These are phyloP conservation scores for Anguilla megastoma DNA, from an alignment of 2,797 vertebrate genomes.

Conservation along the genomic window DNA sequence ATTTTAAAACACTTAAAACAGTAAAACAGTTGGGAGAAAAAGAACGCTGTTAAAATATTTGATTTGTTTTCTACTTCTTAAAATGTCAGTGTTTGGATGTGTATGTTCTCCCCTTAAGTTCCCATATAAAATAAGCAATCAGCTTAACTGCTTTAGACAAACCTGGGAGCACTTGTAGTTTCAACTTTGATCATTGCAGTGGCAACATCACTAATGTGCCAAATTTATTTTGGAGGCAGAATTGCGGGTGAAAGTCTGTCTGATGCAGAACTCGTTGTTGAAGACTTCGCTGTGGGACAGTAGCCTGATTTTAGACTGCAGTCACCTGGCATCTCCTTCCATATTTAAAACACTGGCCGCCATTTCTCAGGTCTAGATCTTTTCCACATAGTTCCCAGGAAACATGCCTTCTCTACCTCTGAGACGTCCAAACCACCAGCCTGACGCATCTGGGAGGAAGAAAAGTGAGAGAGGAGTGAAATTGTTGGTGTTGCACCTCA, in stretches of 20 bases:
- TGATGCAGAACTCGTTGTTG: neutral
- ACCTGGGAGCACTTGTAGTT: neutral
- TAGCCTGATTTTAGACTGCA: neutral
- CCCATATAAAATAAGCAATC: conserved; percentile 12
- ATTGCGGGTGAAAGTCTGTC: neutral
- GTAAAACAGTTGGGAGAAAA: conserved; percentile 16
- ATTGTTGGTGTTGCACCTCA: neutral
- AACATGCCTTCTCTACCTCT: conserved; percentile 80
- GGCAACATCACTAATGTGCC: neutral
- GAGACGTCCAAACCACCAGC: conserved; percentile 82
- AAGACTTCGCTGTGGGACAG: neutral
- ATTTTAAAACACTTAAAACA: conserved; percentile 16
- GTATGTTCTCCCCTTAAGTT: neutral
- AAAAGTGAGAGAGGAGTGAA: neutral
- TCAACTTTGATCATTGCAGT: neutral
- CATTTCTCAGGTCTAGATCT: conserved; percentile 62
- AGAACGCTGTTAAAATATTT: conserved; percentile 16
- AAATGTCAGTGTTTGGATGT: neutral
- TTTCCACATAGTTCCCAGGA: conserved; percentile 85
- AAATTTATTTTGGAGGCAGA: neutral
- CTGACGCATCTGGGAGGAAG: conserved; percentile 69
- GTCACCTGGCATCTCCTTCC: neutral
- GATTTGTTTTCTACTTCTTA: neutral
- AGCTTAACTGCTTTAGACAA: conserved; percentile 4
- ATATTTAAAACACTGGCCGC: conserved; percentile 13